Conservation (phyloP, 1,140 invertebrate genomes). For the Ectropis grisescens region DNA sequence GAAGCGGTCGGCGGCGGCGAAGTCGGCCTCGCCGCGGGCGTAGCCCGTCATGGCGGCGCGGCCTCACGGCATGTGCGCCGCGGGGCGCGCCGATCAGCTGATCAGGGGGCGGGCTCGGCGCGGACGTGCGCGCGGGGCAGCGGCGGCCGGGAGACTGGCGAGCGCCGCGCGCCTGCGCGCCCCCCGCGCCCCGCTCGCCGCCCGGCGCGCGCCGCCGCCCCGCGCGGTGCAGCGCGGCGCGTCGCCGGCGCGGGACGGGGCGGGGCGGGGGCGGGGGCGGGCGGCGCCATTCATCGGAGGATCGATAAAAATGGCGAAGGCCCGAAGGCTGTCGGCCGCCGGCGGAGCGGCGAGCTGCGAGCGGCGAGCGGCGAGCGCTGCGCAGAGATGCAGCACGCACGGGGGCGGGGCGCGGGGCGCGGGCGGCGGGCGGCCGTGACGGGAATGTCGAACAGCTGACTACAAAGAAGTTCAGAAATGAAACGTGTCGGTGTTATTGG, state of each 20-base stretch:
- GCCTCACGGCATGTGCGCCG: constrained; percentile 58
- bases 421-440: constrained; percentile 18
- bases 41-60: constrained; percentile 59
- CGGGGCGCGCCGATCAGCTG: constrained; percentile 55
- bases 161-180: constrained; percentile 13
- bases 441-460: constrained; percentile 59
- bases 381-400: constrained; percentile 15
- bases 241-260: constrained; percentile 13
- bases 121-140: constrained; percentile 31
- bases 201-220: constrained; percentile 9
- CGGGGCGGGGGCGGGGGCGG: constrained; percentile 13
- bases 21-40: constrained; percentile 58
- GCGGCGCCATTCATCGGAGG: constrained; percentile 18
- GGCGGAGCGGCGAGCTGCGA: constrained; percentile 7
- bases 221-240: constrained; percentile 19
- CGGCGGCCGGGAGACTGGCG: constrained; percentile 42
- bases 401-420: constrained; percentile 7
- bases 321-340: constrained; percentile 15
- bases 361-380: constrained; percentile 14
- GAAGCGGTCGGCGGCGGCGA: constrained; percentile 44
- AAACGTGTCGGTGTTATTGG: no score
- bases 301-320: constrained; percentile 23
- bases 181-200: background rate
- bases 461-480: constrained; percentile 24
- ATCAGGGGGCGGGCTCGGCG: constrained; percentile 27